Evolutionary conservation across 2,113 vertebrate genomes (phyloP), one percentile per base, ranked within the genome.

Genomic region (Procapra przewalskii): DNA sequence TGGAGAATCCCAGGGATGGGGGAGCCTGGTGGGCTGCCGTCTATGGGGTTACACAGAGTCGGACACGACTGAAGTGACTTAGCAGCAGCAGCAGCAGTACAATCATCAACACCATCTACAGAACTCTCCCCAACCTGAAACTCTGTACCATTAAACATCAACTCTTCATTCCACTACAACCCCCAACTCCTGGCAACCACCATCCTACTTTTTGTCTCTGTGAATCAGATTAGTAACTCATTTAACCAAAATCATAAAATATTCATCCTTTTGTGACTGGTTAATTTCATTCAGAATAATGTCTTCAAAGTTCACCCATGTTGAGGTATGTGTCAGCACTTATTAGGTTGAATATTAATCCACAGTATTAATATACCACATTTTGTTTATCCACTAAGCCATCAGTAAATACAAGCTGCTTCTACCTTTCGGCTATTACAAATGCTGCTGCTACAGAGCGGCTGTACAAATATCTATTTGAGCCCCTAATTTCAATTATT

Each of bases 61-160:
- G 0, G 17, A 67, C 8, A 67, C 17, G 0, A 67, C 64, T 36
- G n/a, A 36, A 36, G 64, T 5, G n/a, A 36, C 33, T 67, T 19
- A 36, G 64, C 64, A 67, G 64, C 64, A 67, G 64, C 62, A 64
- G 29, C 33, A 67, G 33, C 9, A 40, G 6, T 48, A 25, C 6
- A 80, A 85, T 7, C 40, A 94, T 23, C 25, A 89, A 8, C 36
- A 94, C 45, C 8, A 50, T 36, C 14, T 48, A 92, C 11, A 82
- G 45, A 86, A 89, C 64, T 62, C 67, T 75, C 96, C 33, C 59
- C n/a, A 88, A 94, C 89, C 15, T 86, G 33, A 97, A 95, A 86
- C 33, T 50, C 45, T 86, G 29, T 59, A 88, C 40, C 4, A 79
- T n/a, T 87, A 52, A 88, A 91, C 14, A 83, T 59, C 57, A 79